Evolutionary conservation across 2,888 invertebrate species (phyloP).

Genomic region (Stenodema calcarata): DNA sequence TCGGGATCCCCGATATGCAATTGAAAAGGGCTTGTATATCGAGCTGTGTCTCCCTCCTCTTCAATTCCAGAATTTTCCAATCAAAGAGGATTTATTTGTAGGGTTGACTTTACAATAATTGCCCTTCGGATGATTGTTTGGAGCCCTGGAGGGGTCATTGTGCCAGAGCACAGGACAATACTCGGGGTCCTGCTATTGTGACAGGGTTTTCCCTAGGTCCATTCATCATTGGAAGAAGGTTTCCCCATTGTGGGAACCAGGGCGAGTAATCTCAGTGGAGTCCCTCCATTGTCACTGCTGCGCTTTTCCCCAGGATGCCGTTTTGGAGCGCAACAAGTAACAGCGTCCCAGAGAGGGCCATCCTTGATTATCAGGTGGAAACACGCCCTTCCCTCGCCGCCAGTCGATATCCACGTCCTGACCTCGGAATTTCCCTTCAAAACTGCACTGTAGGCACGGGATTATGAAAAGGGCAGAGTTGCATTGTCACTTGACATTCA

Average conservation of each 20-base stretch:
- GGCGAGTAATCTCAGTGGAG: constrained; percentile 15
- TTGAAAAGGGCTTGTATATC: constrained; percentile 19
- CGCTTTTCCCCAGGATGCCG: background rate
- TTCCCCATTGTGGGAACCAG: background rate
- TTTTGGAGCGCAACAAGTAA: constrained; percentile 32
- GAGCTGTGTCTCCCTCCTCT: background rate
- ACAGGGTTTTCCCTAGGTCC: constrained; percentile 24
- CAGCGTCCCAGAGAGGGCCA: background rate
- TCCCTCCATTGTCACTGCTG: constrained; percentile 6
- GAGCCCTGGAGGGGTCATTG: constrained; percentile 31
- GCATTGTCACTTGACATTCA: background rate
- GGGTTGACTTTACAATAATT: constrained; percentile 49
- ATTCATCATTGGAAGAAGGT: constrained; percentile 32
- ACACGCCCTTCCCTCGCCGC: background rate
- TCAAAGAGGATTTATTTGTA: constrained; percentile 48
- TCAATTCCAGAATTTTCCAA: constrained; percentile 45
- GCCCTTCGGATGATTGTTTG: constrained; percentile 35
- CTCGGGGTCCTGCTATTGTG: constrained; percentile 24
- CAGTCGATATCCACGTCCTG: background rate
- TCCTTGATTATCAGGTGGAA: background rate
- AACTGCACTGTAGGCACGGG: background rate
- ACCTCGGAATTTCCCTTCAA: background rate
- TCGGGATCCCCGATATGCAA: constrained; percentile 21
- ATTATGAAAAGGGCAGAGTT: background rate
- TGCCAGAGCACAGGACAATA: constrained; percentile 16